Percentiles rank a stretch among this genome's conserved stretches.
phyloP scores from a whole-genome alignment of 2,888 invertebrate genomes.

The Sphinx pinastri region DNA sequence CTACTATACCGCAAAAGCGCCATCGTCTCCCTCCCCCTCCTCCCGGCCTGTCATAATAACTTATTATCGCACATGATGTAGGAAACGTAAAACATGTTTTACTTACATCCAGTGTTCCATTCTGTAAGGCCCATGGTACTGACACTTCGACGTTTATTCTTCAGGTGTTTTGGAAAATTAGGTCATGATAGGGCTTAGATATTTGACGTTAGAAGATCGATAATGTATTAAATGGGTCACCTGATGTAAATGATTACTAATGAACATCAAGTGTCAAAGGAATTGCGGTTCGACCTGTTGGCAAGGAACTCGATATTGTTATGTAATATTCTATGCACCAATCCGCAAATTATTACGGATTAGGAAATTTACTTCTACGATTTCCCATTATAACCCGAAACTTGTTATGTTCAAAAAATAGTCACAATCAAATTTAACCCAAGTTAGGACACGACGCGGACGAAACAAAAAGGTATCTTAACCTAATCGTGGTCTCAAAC shows the following conservation, averaged over 20 bases:
- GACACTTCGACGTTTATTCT: background rate
- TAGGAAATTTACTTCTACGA: background rate
- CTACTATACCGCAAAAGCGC: background rate
- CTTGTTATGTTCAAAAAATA: background rate
- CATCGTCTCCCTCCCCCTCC: constrained; percentile 13
- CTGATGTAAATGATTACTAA: too few species aligned
- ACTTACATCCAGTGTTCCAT: background rate
- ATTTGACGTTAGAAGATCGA: too few species aligned
- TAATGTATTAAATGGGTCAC: too few species aligned
- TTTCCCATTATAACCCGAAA: background rate
- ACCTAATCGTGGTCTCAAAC: constrained; percentile 22
- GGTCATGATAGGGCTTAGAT: too few species aligned
- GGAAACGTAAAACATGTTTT: constrained; percentile 6
- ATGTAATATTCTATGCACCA: background rate
- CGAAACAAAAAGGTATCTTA: constrained; percentile 25
- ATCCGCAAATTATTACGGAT: background rate
- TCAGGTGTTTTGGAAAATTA: background rate
- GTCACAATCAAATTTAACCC: constrained; percentile 13
- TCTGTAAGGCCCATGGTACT: background rate
- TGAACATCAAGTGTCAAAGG: too few species aligned
- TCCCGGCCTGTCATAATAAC: constrained; percentile 27
- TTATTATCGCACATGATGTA: constrained; percentile 28
- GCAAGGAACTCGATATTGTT: background rate
- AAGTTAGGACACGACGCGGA: background rate
- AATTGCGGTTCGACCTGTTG: too few species aligned